These are phyloP conservation scores for Hyphantria cunea DNA, from an alignment of 1,140 invertebrate genomes.

Conservation along the genomic window DNA sequence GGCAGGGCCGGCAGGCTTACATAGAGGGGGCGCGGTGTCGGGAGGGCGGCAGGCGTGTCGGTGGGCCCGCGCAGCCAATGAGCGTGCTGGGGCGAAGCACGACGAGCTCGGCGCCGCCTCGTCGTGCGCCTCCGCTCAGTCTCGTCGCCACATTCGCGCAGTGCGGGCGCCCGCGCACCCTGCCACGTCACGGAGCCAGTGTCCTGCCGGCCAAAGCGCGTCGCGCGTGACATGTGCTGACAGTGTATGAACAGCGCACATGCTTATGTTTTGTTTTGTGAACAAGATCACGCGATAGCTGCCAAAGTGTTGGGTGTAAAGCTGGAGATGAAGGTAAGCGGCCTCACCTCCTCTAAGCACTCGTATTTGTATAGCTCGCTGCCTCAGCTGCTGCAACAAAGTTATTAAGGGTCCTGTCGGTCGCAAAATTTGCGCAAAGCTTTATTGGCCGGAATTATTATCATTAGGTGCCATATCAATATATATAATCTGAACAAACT, in stretches of 20 bases:
- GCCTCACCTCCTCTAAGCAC: too few species aligned
- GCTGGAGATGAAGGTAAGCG: conserved; percentile 61
- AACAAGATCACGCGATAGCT: conserved; percentile 26
- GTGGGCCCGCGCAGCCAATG: conserved; percentile 31
- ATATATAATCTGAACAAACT: too few species aligned
- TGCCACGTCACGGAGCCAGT: not conserved
- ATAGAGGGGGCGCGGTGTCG: conserved; percentile 32
- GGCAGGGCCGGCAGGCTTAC: conserved; percentile 34
- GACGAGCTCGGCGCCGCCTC: conserved; percentile 49
- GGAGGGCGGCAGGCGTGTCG: conserved; percentile 1
- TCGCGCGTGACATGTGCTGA: conserved; percentile 35
- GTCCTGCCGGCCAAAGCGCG: not conserved
- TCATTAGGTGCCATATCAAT: too few species aligned
- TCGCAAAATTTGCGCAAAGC: too few species aligned
- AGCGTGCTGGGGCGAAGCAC: not conserved
- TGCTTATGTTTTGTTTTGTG: conserved; percentile 49
- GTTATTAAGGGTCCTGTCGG: too few species aligned
- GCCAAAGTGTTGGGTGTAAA: conserved; percentile 57
- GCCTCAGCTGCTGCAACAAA: too few species aligned
- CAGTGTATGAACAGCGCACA: conserved; percentile 16
- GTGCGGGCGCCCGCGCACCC: conserved; percentile 22
- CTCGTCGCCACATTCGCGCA: conserved; percentile 2
- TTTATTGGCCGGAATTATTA: too few species aligned
- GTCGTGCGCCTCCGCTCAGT: conserved; percentile 2
- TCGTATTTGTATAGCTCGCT: not conserved